A percentile compares a stretch with the other conserved stretches of the same genome.
phyloP scores from a whole-genome alignment of 2,888 invertebrate genomes.

The Athripsodes cinereus region DNA sequence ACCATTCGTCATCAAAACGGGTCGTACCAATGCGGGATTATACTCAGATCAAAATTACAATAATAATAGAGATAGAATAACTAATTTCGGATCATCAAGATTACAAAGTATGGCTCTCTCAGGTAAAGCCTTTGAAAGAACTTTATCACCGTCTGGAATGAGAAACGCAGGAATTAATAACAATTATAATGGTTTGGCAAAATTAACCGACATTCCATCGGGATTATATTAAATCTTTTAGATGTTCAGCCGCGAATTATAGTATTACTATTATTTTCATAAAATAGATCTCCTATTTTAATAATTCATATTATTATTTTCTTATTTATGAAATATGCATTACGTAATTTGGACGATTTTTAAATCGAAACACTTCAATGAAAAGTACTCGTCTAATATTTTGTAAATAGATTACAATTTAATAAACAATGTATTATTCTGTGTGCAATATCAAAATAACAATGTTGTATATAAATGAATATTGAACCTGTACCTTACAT shows the following conservation, averaged over 20 bases:
- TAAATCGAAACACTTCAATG: too few species aligned
- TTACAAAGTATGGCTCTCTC: conserved; percentile 35
- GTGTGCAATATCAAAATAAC: too few species aligned
- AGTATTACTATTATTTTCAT: too few species aligned
- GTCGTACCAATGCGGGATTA: conserved; percentile 57
- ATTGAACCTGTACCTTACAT: too few species aligned
- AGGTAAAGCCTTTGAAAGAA: conserved; percentile 44
- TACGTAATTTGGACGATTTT: too few species aligned
- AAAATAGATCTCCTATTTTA: neutral
- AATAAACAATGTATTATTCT: too few species aligned
- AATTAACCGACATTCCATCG: conserved; percentile 68
- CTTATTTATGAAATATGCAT: too few species aligned
- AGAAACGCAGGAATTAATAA: conserved; percentile 33
- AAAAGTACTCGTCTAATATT: too few species aligned
- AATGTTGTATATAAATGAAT: too few species aligned
- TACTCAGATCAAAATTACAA: conserved; percentile 55
- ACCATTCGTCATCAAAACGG: conserved; percentile 55
- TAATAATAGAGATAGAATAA: conserved; percentile 42
- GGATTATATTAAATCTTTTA: conserved; percentile 54
- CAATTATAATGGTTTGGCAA: conserved; percentile 46
- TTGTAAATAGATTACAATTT: too few species aligned
- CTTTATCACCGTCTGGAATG: conserved; percentile 39
- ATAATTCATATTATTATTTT: neutral
- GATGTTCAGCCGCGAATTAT: neutral
- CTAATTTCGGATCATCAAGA: conserved; percentile 43